Conservation (phyloP, 2,888 invertebrate genomes). For the Tetramorium bicarinatum region DNA sequence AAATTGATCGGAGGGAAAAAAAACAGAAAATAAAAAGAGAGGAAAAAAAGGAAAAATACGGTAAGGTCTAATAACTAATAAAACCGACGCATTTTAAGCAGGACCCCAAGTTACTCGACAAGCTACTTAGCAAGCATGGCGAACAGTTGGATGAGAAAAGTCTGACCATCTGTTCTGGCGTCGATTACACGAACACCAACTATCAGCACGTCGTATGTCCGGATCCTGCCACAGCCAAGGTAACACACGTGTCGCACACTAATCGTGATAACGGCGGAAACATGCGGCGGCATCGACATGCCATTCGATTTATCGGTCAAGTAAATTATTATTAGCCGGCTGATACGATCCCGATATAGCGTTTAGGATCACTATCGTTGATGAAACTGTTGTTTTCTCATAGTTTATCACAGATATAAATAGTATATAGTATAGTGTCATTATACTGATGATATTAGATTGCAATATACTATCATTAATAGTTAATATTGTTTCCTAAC, state of each 20-base stretch:
- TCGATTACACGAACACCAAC: slow-evolving; percentile 99
- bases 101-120: slow-evolving; percentile 94
- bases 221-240: slow-evolving; percentile 97
- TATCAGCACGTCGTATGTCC: slow-evolving; percentile 99
- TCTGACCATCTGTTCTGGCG: slow-evolving; percentile 98
- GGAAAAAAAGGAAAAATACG: background rate
- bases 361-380: background rate
- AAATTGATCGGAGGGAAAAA: background rate
- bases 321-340: slow-evolving; percentile 23
- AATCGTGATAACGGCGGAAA: slow-evolving; percentile 40
- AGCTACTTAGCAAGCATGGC: slow-evolving; percentile 93
- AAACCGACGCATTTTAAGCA: slow-evolving; percentile 81
- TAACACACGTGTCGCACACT: slow-evolving; percentile 84
- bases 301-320: slow-evolving; percentile 29
- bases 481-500: background rate
- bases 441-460: background rate
- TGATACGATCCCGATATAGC: background rate
- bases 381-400: too few species aligned
- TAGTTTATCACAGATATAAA: slow-evolving; percentile 8
- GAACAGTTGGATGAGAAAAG: slow-evolving; percentile 95
- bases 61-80: background rate
- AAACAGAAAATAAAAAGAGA: background rate
- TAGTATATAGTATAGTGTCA: background rate
- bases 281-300: background rate
- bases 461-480: background rate